A percentile compares a stretch with the other conserved stretches of the same genome.
Evolutionary conservation across 2,888 invertebrate species (phyloP).

Genomic region (Polydrusus cervinus): DNA sequence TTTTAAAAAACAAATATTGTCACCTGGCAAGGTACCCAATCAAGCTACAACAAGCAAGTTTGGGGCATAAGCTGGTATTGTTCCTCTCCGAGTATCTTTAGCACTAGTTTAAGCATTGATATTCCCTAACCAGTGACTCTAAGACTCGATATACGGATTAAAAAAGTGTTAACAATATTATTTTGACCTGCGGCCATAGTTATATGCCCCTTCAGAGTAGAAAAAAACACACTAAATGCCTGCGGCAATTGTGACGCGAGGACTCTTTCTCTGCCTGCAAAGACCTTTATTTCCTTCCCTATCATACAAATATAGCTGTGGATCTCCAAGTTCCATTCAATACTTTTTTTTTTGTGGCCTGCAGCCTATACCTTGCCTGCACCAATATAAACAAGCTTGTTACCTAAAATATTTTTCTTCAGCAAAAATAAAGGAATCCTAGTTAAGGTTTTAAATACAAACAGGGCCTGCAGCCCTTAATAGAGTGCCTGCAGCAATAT

Average conservation of each 20-base stretch:
- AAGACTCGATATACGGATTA: conserved; percentile 35
- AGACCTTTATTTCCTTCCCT: too few species aligned
- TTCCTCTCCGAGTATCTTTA: conserved; percentile 56
- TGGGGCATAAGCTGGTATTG: conserved; percentile 70
- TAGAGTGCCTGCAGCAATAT: neutral
- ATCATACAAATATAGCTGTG: too few species aligned
- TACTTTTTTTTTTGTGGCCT: neutral
- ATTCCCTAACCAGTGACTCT: conserved; percentile 31
- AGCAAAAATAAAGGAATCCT: too few species aligned
- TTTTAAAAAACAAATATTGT: conserved; percentile 58
- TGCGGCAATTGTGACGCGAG: too few species aligned
- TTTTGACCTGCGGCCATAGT: neutral
- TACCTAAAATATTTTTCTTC: too few species aligned
- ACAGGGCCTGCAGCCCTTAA: neutral
- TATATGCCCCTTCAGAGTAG: neutral
- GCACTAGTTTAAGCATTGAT: conserved; percentile 31
- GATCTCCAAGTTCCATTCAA: too few species aligned
- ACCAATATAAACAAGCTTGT: too few species aligned
- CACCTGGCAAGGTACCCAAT: conserved; percentile 69
- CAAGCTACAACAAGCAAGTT: conserved; percentile 59
- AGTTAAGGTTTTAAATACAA: too few species aligned
- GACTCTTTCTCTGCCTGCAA: too few species aligned
- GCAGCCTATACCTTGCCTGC: neutral
- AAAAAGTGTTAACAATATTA: neutral
- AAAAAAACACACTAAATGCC: too few species aligned